A percentile compares a stretch with the other conserved stretches of the same genome.
phyloP scores from a whole-genome alignment of 2,888 invertebrate genomes.

The Lumbricus terrestris region DNA sequence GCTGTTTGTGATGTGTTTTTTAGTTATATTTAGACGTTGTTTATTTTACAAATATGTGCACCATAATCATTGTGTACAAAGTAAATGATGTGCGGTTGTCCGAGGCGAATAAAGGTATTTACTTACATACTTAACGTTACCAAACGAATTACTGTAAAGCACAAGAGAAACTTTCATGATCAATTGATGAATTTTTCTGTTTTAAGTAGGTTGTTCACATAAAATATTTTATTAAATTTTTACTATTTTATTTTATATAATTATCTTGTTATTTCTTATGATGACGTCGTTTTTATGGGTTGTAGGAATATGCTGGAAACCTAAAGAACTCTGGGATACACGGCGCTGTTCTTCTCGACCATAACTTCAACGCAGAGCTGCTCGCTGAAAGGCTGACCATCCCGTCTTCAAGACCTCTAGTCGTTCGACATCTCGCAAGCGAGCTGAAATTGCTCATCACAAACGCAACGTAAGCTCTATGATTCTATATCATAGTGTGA shows the following conservation, averaged over 20 bases:
- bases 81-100: too few relatives aligned
- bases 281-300: neutral
- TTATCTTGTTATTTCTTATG: neutral
- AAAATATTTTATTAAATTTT: too few relatives aligned
- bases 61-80: too few relatives aligned
- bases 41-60: too few relatives aligned
- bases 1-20: too few relatives aligned
- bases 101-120: too few relatives aligned
- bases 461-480: conserved; percentile 3
- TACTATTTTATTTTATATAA: neutral
- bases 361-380: conserved; percentile 89
- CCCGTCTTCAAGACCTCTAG: conserved; percentile 88
- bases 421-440: conserved; percentile 83
- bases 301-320: conserved; percentile 81
- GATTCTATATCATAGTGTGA: neutral
- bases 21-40: too few relatives aligned
- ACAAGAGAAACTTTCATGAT: neutral
- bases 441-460: conserved; percentile 66
- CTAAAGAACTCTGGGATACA: conserved; percentile 89
- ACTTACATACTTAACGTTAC: too few relatives aligned
- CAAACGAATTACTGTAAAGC: too few relatives aligned
- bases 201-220: too few relatives aligned
- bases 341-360: conserved; percentile 87
- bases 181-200: neutral
- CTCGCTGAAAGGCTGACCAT: conserved; percentile 85